A percentile compares a stretch with the other conserved stretches of the same genome.
Conservation (phyloP, 2,888 invertebrate genomes). For the Antheraea yamamai region DNA sequence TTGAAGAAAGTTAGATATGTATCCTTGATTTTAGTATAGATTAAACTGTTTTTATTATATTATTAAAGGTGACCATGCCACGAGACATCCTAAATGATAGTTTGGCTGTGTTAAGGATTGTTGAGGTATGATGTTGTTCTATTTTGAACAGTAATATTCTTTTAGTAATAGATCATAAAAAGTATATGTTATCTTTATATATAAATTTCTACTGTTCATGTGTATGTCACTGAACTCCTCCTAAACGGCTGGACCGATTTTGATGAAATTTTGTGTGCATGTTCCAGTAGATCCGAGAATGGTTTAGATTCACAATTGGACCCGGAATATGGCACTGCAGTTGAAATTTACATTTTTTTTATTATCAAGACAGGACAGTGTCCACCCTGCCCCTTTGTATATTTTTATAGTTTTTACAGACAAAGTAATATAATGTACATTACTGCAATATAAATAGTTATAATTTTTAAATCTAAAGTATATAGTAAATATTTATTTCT, state of each 20-base stretch:
- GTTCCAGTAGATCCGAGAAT: too few relatives aligned
- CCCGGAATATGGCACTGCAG: too few relatives aligned
- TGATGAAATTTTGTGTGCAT: too few relatives aligned
- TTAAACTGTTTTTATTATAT: background rate
- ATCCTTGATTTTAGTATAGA: background rate
- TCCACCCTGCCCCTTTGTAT: too few relatives aligned
- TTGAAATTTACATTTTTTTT: too few relatives aligned
- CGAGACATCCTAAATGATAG: slow-evolving; percentile 86
- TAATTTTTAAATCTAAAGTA: background rate
- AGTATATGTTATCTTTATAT: background rate
- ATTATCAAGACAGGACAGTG: too few relatives aligned
- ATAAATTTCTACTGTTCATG: too few relatives aligned
- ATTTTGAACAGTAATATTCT: background rate
- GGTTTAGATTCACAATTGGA: too few relatives aligned
- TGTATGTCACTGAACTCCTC: too few relatives aligned
- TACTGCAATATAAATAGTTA: background rate
- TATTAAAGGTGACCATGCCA: slow-evolving; percentile 72
- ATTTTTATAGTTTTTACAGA: too few relatives aligned
- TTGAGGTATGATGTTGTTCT: slow-evolving; percentile 68
- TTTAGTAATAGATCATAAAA: background rate
- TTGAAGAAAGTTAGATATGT: background rate
- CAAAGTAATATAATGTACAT: background rate
- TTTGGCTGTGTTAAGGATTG: slow-evolving; percentile 83
- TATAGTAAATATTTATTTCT: background rate
- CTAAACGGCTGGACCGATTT: too few relatives aligned